Conservation (phyloP, 2,888 invertebrate species). For the Rhodophaea formosa region DNA sequence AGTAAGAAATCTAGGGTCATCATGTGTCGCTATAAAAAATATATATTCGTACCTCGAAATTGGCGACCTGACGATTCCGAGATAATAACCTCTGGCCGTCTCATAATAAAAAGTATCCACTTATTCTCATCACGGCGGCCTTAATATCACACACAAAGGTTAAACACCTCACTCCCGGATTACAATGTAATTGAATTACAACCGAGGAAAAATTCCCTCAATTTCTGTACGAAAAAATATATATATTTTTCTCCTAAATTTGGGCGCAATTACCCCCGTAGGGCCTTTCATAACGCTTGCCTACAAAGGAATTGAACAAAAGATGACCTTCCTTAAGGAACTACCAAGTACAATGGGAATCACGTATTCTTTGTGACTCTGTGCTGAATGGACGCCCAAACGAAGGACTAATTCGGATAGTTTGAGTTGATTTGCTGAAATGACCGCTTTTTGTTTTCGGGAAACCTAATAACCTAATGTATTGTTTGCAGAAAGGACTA, state of each 20-base stretch:
- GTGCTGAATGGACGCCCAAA: neutral
- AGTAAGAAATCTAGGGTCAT: neutral
- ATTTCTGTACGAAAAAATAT: slow-evolving; percentile 12
- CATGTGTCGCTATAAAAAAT: neutral
- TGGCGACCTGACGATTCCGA: neutral
- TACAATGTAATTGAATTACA: slow-evolving; percentile 15
- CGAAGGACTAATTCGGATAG: neutral
- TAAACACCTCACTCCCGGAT: slow-evolving; percentile 7
- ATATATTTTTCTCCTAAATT: slow-evolving; percentile 16
- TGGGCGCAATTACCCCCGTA: slow-evolving; percentile 12
- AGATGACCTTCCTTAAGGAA: slow-evolving; percentile 15
- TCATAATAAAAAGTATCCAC: neutral
- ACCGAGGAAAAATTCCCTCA: slow-evolving; percentile 10
- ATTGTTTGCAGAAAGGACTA: too few species aligned
- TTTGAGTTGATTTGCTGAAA: neutral
- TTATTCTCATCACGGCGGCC: neutral
- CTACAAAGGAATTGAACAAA: slow-evolving; percentile 17
- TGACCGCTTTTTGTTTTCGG: neutral
- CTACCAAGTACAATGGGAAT: slow-evolving; percentile 2
- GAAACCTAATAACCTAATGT: too few species aligned
- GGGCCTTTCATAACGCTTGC: slow-evolving; percentile 7
- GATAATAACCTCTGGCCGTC: neutral
- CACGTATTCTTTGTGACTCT: slow-evolving; percentile 4
- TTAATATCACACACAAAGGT: slow-evolving; percentile 10
- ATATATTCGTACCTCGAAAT: neutral